These are phyloP conservation scores for Ancistrus triradiatus DNA, from an alignment of 2,113 vertebrate genomes.

Conservation along the genomic window DNA sequence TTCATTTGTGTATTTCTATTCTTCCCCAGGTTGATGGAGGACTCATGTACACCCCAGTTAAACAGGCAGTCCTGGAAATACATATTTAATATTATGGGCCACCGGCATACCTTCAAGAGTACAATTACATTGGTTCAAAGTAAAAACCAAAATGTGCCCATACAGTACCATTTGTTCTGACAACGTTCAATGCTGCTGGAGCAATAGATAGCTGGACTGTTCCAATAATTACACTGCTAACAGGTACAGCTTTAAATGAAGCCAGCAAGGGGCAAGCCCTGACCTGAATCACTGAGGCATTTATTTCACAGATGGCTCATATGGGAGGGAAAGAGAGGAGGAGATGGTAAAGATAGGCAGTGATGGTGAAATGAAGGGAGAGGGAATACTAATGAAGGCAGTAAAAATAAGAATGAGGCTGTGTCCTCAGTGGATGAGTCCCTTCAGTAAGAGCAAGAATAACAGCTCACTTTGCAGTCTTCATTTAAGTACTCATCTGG, in stretches of 20 bases:
- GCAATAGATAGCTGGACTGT: neutral
- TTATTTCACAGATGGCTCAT: constrained; percentile 25
- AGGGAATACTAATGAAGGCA: constrained; percentile 56
- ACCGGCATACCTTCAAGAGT: too few relatives aligned
- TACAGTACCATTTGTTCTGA: constrained; percentile 1
- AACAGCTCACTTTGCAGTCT: constrained; percentile 34
- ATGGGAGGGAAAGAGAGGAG: constrained; percentile 17
- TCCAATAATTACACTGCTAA: constrained; percentile 11
- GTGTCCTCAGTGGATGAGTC: constrained; percentile 63
- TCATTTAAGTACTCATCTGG: constrained; percentile 39
- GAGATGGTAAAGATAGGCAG: constrained; percentile 26
- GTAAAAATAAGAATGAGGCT: constrained; percentile 75
- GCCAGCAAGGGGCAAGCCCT: constrained; percentile 30
- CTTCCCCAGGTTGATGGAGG: too few relatives aligned
- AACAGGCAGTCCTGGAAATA: too few relatives aligned
- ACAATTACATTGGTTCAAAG: too few relatives aligned
- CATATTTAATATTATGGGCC: too few relatives aligned
- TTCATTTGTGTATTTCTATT: too few relatives aligned
- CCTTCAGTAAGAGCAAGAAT: constrained; percentile 35
- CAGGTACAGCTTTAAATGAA: constrained; percentile 34
- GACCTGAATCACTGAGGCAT: constrained; percentile 40
- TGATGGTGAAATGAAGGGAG: constrained; percentile 19
- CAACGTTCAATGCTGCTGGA: neutral
- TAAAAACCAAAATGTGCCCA: too few relatives aligned
- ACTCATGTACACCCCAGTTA: too few relatives aligned